Evolutionary conservation across 2,113 vertebrate species (phyloP), one percentile per base, ranked within the genome.

Genomic region (Oriolus oriolus): DNA sequence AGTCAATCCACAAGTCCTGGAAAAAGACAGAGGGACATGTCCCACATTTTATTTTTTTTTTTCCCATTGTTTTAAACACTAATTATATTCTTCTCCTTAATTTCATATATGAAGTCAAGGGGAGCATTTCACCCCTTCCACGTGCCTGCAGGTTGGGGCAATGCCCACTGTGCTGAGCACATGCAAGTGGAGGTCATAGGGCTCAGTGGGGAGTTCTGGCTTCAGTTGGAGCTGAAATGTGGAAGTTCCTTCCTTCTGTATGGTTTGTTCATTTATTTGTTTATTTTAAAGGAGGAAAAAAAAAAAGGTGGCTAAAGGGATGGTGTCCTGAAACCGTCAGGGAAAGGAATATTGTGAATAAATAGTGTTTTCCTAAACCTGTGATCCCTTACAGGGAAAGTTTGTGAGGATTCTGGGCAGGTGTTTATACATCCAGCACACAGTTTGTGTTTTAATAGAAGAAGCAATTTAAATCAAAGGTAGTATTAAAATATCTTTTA

Each of bases 121-220:
- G 28, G 27, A 87, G 5, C 13, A 11, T 44, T 56, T 81, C 5
- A 28, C 26, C 26, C 7, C 11, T 37, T 47, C 6, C 4, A 6
- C 70, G 45, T 33, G 8, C 60, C 63, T 24, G 35, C 30, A 70
- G 41, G 11, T 9, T 87, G 54, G 20, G 7, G n/a, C 13, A 49
- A 33, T 12, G 60, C n/a, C 52, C 1, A 5, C 42, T 2, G 2
- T 50, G 27, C 39, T 50, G 35, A 77, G 30, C 21, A 8, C 0
- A 1, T 50, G 17, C 1, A 13, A 12, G 1, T n/a, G 45, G 6
- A 13, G 33, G 7, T 74, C 30, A 3, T 0, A 22, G 64, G 16
- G 24, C 24, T 87, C 33, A 6, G 2, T 13, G 33, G 6, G 14
- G 15, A 30, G 3, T 10, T 70, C 61, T 6, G 47, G 31, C 35